Evolutionary conservation across 2,113 vertebrate species (phyloP).

Genomic region (Todiramphus chloris): DNA sequence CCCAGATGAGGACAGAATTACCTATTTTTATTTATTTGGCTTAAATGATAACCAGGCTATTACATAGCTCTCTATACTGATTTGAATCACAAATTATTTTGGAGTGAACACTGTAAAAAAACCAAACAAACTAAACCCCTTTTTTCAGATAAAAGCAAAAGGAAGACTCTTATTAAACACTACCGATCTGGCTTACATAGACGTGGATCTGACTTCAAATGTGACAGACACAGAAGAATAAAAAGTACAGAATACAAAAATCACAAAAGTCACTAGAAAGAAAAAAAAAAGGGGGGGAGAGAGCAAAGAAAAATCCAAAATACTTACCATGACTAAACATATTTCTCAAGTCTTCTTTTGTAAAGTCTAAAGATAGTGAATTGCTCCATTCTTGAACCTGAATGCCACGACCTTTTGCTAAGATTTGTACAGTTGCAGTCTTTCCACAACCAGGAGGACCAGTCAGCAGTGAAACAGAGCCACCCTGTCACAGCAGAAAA

Average conservation of each 20-base stretch:
- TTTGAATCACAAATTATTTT: not conserved
- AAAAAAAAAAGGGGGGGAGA: not conserved
- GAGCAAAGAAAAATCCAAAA: not conserved
- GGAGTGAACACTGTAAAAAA: not conserved
- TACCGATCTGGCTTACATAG: not conserved
- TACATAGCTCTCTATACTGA: not conserved
- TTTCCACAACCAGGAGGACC: slow-evolving; percentile 95
- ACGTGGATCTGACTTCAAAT: not conserved
- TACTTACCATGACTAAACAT: slow-evolving; percentile 79
- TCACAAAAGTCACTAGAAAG: not conserved
- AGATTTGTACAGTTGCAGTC: slow-evolving; percentile 85
- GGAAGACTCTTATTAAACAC: not conserved
- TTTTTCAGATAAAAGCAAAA: not conserved
- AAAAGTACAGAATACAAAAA: not conserved
- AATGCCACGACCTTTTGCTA: slow-evolving; percentile 80
- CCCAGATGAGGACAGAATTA: not conserved
- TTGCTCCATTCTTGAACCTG: slow-evolving; percentile 93
- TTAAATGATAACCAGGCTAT: not conserved
- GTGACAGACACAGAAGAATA: not conserved
- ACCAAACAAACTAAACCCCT: not conserved
- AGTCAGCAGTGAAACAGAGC: slow-evolving; percentile 84
- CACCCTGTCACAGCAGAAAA: slow-evolving; percentile 70
- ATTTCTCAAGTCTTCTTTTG: slow-evolving; percentile 75
- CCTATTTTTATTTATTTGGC: not conserved
- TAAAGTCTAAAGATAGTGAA: slow-evolving; percentile 78